Evolutionary conservation across 2,113 vertebrate species (phyloP), one percentile per base, ranked within the genome.

Genomic region (Stictonetta naevosa): DNA sequence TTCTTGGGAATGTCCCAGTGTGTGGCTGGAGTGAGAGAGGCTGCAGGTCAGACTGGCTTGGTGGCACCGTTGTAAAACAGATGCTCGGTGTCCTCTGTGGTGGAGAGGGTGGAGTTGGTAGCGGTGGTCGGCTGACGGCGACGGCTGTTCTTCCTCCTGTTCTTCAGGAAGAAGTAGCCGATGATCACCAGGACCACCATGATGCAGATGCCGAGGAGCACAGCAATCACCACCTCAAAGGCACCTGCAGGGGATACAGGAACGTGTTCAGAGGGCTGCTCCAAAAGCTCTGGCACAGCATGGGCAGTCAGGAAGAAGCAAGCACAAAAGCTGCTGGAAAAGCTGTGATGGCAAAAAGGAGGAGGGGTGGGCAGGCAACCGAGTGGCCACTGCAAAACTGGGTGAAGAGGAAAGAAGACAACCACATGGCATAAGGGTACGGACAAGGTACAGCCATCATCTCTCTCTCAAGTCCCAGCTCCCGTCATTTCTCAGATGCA

Each of bases 11-110:
- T 50, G 81, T 63, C 80, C 56, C 83, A 82, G 44, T 64, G 68
- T 74, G 83, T 56, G 56, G 36, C 88, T 80, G 62, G 73, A 89
- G 66, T 59, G 69, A 67, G 42, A 42, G 50, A 66, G 55, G 63
- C 76, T 79, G 87, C 28, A 40, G 73, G 73, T 99, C 98, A 99
- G 95, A 99, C 98, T 87, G 99, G 99, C 77, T 98, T 99, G 91
- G 99, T 99, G 40, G 98, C 98, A 94, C 96, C 98, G 94, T 98
- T 99, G 96, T 99, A 99, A 90, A 99, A 99, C 66, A 99, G 98
- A 64, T 96, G 98, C 68, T 99, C 98, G 0, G 97, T 98, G 97
- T 99, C 98, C 84, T 98, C 99, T 1, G 98, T 86, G 56, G 98
- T 98, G 62, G 95, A 98, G 44, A 98, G 84, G 0, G 98, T 98